Base-by-base conservation (phyloP, 53 echinoderm and acorn worm genomes). In the Arbacia lixula region DNA sequence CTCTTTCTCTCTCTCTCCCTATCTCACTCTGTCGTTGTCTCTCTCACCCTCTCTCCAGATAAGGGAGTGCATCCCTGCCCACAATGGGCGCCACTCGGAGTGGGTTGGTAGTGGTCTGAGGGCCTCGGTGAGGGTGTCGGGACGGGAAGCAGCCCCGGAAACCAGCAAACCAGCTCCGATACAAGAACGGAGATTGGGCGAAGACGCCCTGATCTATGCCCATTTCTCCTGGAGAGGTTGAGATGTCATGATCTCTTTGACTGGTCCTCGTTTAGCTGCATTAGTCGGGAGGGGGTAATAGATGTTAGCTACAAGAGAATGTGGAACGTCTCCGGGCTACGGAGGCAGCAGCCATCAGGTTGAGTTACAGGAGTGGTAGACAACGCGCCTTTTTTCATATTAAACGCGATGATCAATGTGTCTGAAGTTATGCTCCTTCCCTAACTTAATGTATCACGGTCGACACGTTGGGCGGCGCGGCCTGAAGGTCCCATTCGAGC, bases 101-200 rank as follows among this genome's bases (percentile, higher is more conserved):
- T 53, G 33, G 43, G n/a, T 43, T 53, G 33, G 74, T 50, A 52
- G 53, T 74, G 74, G 74, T 57, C 78, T 77, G 36, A 77, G 56
- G 60, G 60, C 35, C 78, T 57, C 78, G 78, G 21, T 35, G 25
- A 57, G 78, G 58, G 78, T 77, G 78, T 55, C 58, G 58, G 40
- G 60, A 77, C 43, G 78, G 78, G 78, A 77, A 77, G 58, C 58
- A 58, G 57, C 36, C 41, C 57, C 78, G 78, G 78, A 77, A 77
- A 58, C 58, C 35, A 57, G 78, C 78, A 57, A 77, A 77, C 57
- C 36, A 77, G 43, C 50, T 34, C 74, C 46, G 46, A 46, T 14
- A 14, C 8, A 46, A 74, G 49, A 74, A 74, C 53, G 52, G 69
- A 74, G 74, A 46, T 8, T 69, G 43, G 69, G 26, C 43, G 14